Evolutionary conservation across 2,797 vertebrate species (phyloP).

Genomic region (Merluccius polli): DNA sequence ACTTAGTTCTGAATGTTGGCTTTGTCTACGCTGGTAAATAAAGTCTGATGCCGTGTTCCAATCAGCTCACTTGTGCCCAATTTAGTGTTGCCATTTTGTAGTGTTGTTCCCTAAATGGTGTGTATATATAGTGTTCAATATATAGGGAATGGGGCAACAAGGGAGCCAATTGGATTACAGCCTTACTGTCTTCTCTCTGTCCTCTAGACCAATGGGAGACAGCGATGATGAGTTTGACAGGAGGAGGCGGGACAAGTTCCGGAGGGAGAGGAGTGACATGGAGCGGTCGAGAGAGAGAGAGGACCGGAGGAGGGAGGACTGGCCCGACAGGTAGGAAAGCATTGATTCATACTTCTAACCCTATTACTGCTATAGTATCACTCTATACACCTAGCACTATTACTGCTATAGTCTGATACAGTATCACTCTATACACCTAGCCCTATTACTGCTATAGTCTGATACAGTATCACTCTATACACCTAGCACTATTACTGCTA

Average conservation of each 20-base stretch:
- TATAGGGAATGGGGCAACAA: neutral
- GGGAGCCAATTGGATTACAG: neutral
- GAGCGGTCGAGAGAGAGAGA: constrained; percentile 80
- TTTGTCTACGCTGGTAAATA: no score
- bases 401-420: neutral
- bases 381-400: neutral
- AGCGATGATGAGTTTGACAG: constrained; percentile 81
- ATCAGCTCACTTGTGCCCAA: neutral
- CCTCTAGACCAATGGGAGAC: constrained; percentile 61
- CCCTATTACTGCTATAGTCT: neutral
- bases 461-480: no score
- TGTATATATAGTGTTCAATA: neutral
- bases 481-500: no score
- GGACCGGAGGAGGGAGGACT: constrained; percentile 80
- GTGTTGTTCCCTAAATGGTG: neutral
- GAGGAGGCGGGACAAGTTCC: constrained; percentile 78
- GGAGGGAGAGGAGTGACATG: constrained; percentile 79
- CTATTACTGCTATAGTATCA: neutral
- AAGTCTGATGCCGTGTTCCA: neutral
- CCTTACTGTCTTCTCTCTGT: neutral
- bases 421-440: neutral
- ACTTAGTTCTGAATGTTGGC: no score
- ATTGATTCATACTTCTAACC: no score
- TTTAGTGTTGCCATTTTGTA: neutral
- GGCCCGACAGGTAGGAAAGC: constrained; percentile 73